A percentile compares a stretch with the other conserved stretches of the same genome.
These are phyloP conservation scores for Melanostigma gelatinosum DNA, from an alignment of 2,113 vertebrate genomes.

Conservation along the genomic window DNA sequence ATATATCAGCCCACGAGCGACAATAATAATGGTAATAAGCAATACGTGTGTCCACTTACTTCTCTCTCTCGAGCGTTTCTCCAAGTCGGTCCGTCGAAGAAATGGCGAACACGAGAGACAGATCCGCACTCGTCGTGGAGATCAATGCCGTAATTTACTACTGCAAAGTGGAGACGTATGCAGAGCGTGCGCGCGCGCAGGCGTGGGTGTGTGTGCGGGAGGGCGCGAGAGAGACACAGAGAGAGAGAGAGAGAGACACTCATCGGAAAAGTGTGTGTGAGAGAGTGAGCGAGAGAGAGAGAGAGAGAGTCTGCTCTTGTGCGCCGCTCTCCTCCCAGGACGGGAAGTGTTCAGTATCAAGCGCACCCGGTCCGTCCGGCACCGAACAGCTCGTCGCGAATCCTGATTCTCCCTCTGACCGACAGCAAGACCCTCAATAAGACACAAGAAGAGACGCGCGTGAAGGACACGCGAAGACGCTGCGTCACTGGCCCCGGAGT, in stretches of 20 bases:
- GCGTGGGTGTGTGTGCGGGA: constrained; percentile 13
- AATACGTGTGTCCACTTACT: constrained; percentile 54
- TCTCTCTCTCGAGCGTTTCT: constrained; percentile 44
- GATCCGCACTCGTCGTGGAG: constrained; percentile 59
- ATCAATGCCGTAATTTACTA: constrained; percentile 66
- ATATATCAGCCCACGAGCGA: background rate
- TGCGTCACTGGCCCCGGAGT: constrained; percentile 72
- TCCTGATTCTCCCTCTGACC: constrained; percentile 36
- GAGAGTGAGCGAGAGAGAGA: background rate
- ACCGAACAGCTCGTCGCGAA: constrained; percentile 32
- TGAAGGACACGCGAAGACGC: constrained; percentile 79
- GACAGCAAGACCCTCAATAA: constrained; percentile 66
- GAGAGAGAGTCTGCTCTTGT: constrained; percentile 56
- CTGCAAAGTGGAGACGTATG: constrained; percentile 60
- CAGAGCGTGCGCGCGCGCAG: constrained; percentile 37
- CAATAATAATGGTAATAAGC: background rate
- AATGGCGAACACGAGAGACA: constrained; percentile 46
- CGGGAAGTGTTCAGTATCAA: constrained; percentile 64
- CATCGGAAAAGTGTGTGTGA: background rate
- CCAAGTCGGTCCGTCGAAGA: constrained; percentile 54
- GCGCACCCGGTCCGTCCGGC: constrained; percentile 57
- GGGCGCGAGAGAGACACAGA: background rate
- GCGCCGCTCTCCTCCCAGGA: constrained; percentile 74
- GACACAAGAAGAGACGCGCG: constrained; percentile 65
- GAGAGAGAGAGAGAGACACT: constrained; percentile 1